Evolutionary conservation across 2,797 vertebrate species (phyloP).

Genomic region (Ammospiza maritima): DNA sequence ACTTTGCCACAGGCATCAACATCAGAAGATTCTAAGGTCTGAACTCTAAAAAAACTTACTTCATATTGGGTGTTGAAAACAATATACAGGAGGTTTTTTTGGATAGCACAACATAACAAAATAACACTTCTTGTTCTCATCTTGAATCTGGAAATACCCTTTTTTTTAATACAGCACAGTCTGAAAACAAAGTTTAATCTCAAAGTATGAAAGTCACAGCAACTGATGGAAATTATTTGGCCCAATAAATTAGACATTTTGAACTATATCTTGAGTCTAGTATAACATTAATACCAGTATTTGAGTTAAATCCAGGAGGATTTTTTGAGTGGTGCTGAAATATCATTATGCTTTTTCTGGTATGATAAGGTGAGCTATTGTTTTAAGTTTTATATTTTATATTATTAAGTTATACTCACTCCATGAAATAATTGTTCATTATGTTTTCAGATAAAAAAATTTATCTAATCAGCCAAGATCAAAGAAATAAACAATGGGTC

Average conservation of each 20-base stretch:
- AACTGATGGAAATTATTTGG: neutral
- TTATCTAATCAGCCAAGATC: neutral
- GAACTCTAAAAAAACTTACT: neutral
- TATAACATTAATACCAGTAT: neutral
- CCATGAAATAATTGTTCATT: too few relatives aligned
- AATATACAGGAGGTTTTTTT: neutral
- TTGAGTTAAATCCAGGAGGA: neutral
- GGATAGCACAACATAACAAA: neutral
- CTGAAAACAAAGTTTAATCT: neutral
- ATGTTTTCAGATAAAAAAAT: neutral
- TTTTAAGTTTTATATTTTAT: too few relatives aligned
- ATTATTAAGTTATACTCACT: too few relatives aligned
- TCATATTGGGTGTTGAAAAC: neutral
- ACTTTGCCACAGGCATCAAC: constrained; percentile 15
- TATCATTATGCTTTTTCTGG: too few relatives aligned
- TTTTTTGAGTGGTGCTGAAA: too few relatives aligned
- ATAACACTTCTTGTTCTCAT: neutral
- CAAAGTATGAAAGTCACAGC: neutral
- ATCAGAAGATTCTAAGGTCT: neutral
- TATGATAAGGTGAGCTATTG: too few relatives aligned
- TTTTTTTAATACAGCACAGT: neutral
- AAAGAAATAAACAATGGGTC: neutral
- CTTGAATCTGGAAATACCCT: neutral
- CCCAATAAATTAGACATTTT: neutral
- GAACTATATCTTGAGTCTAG: neutral